Conservation (phyloP, 2,113 vertebrate species). For the Mobula hypostoma region DNA sequence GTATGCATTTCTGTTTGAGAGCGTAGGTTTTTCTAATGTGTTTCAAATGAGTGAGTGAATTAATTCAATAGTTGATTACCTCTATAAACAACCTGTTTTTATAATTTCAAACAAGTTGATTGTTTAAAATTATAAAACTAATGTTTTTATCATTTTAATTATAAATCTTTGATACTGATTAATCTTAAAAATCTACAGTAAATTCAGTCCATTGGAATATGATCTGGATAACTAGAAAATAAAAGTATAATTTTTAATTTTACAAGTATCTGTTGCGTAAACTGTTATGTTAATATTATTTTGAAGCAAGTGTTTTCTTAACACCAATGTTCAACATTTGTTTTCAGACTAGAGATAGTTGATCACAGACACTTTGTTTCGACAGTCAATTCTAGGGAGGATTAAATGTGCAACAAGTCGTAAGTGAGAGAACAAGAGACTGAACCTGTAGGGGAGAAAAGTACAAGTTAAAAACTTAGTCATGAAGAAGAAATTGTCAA, state of each 20-base stretch:
- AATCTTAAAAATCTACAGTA: no score
- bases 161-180: no score
- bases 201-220: not conserved
- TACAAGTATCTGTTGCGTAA: not conserved
- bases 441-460: not conserved
- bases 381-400: not conserved
- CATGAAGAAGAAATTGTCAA: not conserved
- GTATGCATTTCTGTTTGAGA: not conserved
- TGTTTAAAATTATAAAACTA: no score
- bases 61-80: not conserved
- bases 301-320: not conserved
- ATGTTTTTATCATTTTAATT: no score
- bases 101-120: not conserved
- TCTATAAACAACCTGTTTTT: not conserved
- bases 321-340: not conserved
- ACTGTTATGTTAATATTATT: not conserved
- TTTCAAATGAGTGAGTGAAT: not conserved
- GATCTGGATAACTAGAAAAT: not conserved
- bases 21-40: not conserved
- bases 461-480: not conserved
- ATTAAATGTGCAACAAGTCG: not conserved
- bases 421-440: not conserved
- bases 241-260: not conserved
- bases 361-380: not conserved
- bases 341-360: not conserved